phyloP scores from a whole-genome alignment of 1,140 invertebrate genomes.

The Drosophila equinoxialis region DNA sequence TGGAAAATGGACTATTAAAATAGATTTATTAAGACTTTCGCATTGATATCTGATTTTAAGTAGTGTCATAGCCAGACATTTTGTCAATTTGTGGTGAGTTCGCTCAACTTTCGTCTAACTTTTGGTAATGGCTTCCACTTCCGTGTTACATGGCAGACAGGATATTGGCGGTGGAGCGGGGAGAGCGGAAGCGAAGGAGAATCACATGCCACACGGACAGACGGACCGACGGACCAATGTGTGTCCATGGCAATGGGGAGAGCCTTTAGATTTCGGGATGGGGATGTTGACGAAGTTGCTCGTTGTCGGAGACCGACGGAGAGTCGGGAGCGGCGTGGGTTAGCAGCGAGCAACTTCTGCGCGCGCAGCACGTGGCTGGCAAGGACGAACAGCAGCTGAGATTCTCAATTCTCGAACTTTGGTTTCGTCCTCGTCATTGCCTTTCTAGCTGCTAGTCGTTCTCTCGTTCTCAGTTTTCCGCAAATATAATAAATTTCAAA shows the following conservation, averaged over 20 bases:
- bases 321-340: constrained; percentile 5
- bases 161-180: neutral
- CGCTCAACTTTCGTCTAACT: constrained; percentile 4
- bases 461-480: constrained; percentile 10
- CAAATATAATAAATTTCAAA: neutral
- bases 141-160: neutral
- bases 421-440: constrained; percentile 69
- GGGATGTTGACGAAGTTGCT: constrained; percentile 63
- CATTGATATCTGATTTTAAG: neutral
- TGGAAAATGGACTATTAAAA: no score
- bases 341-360: constrained; percentile 59
- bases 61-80: constrained; percentile 2
- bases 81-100: neutral
- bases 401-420: constrained; percentile 48
- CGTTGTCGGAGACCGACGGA: constrained; percentile 34
- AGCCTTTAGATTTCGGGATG: neutral
- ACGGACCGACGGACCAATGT: constrained; percentile 6
- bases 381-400: constrained; percentile 21
- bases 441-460: constrained; percentile 52
- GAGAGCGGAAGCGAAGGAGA: neutral
- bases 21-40: neutral
- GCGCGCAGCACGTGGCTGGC: constrained; percentile 75
- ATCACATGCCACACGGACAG: constrained; percentile 39
- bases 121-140: constrained; percentile 5
- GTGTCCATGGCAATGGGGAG: constrained; percentile 29